Conservation (phyloP, 2,888 invertebrate species). For the Arge pagana region DNA sequence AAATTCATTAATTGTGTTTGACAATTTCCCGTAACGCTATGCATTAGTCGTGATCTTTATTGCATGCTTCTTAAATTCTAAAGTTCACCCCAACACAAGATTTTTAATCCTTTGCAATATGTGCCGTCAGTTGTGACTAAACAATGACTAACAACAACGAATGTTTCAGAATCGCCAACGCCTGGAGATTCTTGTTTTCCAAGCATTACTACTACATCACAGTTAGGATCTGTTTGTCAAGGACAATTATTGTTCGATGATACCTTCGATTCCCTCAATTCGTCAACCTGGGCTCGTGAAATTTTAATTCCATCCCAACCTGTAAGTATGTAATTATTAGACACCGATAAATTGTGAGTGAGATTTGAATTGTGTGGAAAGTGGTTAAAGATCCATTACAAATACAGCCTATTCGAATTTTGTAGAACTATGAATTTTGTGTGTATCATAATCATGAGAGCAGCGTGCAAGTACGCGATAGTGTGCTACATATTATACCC, state of each 20-base stretch:
- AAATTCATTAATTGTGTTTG: no score
- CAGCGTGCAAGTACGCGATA: slow-evolving; percentile 36
- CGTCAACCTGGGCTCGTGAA: slow-evolving; percentile 40
- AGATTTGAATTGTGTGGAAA: background rate
- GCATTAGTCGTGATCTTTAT: no score
- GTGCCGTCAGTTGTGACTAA: no score
- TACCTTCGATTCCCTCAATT: slow-evolving; percentile 58
- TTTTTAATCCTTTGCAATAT: no score
- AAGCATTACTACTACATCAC: slow-evolving; percentile 52
- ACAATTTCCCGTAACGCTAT: no score
- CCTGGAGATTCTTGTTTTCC: slow-evolving; percentile 43
- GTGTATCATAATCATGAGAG: slow-evolving; percentile 43
- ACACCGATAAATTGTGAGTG: background rate
- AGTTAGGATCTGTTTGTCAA: slow-evolving; percentile 56
- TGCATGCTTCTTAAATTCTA: no score
- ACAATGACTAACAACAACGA: slow-evolving; percentile 13
- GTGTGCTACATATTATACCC: slow-evolving; percentile 43
- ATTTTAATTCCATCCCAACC: slow-evolving; percentile 43
- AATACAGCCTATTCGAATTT: slow-evolving; percentile 5
- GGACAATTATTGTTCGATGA: slow-evolving; percentile 67
- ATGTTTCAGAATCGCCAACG: slow-evolving; percentile 12
- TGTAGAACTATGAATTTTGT: slow-evolving; percentile 53
- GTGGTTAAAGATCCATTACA: background rate
- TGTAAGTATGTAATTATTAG: slow-evolving; percentile 33
- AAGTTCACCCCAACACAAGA: no score